These are phyloP conservation scores for Drosophila mimetica DNA, from an alignment of 2,888 invertebrate species.

Conservation along the genomic window DNA sequence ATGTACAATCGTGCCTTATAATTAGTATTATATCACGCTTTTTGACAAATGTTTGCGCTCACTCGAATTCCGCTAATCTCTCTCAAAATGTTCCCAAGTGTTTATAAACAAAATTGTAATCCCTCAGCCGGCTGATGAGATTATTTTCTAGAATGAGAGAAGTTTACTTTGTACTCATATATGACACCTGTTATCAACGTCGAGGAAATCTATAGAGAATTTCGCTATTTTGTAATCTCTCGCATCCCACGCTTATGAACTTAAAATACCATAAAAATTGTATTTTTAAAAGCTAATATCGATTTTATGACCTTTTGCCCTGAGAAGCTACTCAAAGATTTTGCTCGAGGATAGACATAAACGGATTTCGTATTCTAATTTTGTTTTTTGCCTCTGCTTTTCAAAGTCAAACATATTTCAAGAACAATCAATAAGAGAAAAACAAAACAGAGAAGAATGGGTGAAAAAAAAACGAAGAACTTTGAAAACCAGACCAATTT, in stretches of 20 bases:
- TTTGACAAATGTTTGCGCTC: constrained; percentile 19
- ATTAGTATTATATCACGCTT: constrained; percentile 38
- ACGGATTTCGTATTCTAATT: constrained; percentile 41
- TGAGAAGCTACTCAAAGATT: constrained; percentile 16
- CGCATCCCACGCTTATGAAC: neutral
- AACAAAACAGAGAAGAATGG: constrained; percentile 7
- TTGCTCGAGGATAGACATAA: constrained; percentile 22
- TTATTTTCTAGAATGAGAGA: constrained; percentile 5
- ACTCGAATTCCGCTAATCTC: constrained; percentile 17
- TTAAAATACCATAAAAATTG: constrained; percentile 3
- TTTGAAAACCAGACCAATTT: constrained; percentile 7
- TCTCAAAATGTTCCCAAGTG: constrained; percentile 33
- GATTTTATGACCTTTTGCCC: constrained; percentile 15
- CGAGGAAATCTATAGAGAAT: neutral
- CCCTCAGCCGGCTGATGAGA: constrained; percentile 27
- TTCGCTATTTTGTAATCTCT: neutral
- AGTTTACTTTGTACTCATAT: neutral
- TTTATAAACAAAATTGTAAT: constrained; percentile 62
- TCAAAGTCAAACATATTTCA: constrained; percentile 41
- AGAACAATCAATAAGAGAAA: constrained; percentile 47
- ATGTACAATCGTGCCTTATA: constrained; percentile 9
- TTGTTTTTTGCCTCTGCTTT: constrained; percentile 16
- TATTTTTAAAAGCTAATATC: constrained; percentile 2
- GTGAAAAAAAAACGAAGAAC: constrained; percentile 28
- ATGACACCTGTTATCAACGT: constrained; percentile 1